Evolutionary conservation across 35 echinoderm and acorn worm species (phyloP).

Genomic region (Apostichopus japonicus): DNA sequence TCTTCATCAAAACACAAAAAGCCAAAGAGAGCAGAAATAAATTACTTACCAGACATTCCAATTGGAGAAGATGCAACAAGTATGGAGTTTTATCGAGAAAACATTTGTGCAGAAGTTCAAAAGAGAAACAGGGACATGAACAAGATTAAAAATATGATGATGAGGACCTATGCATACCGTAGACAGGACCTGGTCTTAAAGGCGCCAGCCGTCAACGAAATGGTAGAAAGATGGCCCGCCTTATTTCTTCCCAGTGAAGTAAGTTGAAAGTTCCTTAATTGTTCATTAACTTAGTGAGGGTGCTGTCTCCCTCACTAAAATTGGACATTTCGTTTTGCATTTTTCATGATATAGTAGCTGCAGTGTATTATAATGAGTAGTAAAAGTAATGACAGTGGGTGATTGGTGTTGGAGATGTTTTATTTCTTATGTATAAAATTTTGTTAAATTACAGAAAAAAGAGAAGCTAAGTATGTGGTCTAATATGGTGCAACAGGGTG

Average conservation of each 20-base stretch:
- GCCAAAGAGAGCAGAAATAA: slow-evolving; percentile 21
- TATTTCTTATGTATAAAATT: too few species aligned
- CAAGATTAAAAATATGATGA: neutral
- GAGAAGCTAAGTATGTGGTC: too few species aligned
- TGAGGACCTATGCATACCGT: neutral
- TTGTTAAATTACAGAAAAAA: too few species aligned
- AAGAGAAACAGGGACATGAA: slow-evolving; percentile 15
- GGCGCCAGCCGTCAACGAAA: neutral
- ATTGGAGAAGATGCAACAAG: slow-evolving; percentile 28
- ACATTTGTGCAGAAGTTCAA: neutral
- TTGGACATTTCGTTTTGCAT: too few species aligned
- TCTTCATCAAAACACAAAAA: too few species aligned
- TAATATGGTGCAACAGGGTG: too few species aligned
- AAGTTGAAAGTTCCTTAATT: neutral
- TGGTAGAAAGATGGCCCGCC: slow-evolving; percentile 14
- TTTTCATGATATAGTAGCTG: too few species aligned
- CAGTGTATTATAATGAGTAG: too few species aligned
- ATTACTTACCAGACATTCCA: slow-evolving; percentile 25
- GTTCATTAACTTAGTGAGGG: too few species aligned
- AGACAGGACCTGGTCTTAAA: slow-evolving; percentile 2
- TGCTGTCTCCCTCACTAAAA: too few species aligned
- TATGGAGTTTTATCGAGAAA: slow-evolving; percentile 1
- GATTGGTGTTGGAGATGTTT: too few species aligned
- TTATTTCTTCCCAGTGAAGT: neutral
- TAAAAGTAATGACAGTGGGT: too few species aligned